Conservation (phyloP, 2,888 invertebrate species). For the Aspidiotus rigidus region DNA sequence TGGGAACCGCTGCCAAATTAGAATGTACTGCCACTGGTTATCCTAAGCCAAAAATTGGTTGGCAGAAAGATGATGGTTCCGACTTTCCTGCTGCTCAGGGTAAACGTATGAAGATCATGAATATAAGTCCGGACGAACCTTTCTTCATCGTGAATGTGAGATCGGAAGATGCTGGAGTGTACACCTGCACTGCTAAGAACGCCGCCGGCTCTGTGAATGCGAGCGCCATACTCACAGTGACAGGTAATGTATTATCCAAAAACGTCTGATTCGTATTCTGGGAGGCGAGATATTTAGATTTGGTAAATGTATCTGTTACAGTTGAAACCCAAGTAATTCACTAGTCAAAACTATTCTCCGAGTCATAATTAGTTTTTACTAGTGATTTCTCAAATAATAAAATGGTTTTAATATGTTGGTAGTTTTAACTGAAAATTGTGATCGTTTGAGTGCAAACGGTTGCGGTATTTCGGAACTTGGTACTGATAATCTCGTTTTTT, state of each 20-base stretch:
- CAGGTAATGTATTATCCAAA: constrained; percentile 43
- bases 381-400: no score
- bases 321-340: no score
- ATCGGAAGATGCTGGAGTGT: constrained; percentile 78
- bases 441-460: no score
- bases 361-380: no score
- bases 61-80: constrained; percentile 86
- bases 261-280: not conserved
- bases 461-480: no score
- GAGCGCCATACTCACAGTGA: constrained; percentile 75
- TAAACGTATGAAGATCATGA: constrained; percentile 81
- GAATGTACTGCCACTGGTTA: constrained; percentile 87
- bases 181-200: constrained; percentile 87
- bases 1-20: constrained; percentile 74
- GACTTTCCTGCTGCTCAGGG: constrained; percentile 92
- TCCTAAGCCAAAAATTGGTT: constrained; percentile 77
- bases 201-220: constrained; percentile 76
- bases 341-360: no score
- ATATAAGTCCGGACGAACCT: constrained; percentile 66
- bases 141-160: constrained; percentile 90
- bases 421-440: no score
- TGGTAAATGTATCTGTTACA: no score
- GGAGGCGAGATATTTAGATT: not conserved
- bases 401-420: no score
- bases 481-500: no score